Conservation (phyloP, 2,113 vertebrate species). For the Brachyistius frenatus region DNA sequence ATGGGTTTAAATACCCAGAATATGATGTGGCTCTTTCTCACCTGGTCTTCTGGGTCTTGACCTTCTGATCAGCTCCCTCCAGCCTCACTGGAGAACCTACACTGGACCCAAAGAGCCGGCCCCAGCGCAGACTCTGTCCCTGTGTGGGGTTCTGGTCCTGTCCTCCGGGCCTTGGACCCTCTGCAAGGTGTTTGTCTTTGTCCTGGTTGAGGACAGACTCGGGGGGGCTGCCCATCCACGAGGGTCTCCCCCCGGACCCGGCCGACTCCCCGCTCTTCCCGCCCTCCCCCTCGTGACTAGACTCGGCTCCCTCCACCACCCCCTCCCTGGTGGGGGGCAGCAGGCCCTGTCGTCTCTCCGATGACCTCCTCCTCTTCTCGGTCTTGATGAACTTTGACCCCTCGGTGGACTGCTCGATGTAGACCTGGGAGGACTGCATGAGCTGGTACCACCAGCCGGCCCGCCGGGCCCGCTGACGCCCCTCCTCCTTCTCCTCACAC, state of each 20-base stretch:
- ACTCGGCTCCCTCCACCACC: slow-evolving; percentile 94
- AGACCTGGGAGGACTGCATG: slow-evolving; percentile 98
- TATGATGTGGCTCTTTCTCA: slow-evolving; percentile 46
- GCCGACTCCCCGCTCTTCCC: slow-evolving; percentile 43
- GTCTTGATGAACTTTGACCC: slow-evolving; percentile 87
- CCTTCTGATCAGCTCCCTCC: slow-evolving; percentile 62
- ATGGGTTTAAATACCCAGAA: too few relatives aligned
- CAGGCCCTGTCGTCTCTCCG: slow-evolving; percentile 72
- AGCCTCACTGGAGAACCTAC: slow-evolving; percentile 57
- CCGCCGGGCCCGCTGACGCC: slow-evolving; percentile 82
- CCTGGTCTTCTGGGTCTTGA: slow-evolving; percentile 84
- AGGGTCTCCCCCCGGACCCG: slow-evolving; percentile 82
- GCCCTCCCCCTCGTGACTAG: slow-evolving; percentile 80
- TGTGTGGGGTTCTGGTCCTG: slow-evolving; percentile 79
- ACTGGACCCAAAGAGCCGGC: slow-evolving; percentile 83
- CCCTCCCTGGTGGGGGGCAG: slow-evolving; percentile 89
- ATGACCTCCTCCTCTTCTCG: slow-evolving; percentile 86
- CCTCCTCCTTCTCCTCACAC: slow-evolving; percentile 64
- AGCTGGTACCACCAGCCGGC: slow-evolving; percentile 98
- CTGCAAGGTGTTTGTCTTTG: slow-evolving; percentile 62
- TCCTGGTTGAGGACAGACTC: slow-evolving; percentile 90
- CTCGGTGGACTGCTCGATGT: slow-evolving; percentile 90
- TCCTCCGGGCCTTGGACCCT: slow-evolving; percentile 26
- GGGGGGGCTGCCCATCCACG: slow-evolving; percentile 97
- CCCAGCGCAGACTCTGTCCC: slow-evolving; percentile 79